These are phyloP conservation scores for Drosophila emarginata DNA, from an alignment of 2,888 invertebrate species.

Conservation along the genomic window DNA sequence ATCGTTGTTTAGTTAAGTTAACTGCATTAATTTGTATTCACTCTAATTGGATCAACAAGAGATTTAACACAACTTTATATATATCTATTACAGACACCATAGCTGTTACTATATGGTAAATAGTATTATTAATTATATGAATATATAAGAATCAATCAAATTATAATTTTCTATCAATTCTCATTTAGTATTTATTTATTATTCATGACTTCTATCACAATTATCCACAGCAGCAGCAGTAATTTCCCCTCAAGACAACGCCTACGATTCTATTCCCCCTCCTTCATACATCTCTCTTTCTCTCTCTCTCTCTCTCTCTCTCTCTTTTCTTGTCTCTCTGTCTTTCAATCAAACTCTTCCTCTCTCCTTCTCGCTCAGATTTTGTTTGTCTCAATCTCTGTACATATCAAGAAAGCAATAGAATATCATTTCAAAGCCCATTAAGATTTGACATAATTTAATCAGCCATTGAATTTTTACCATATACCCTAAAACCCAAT, in stretches of 20 bases:
- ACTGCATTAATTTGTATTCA: too few species aligned
- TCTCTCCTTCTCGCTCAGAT: constrained; percentile 2
- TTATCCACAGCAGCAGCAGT: neutral
- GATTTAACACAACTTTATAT: too few species aligned
- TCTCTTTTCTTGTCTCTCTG: neutral
- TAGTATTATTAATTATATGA: too few species aligned
- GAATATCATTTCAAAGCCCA: constrained; percentile 68
- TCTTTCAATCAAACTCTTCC: neutral
- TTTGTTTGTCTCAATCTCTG: constrained; percentile 11
- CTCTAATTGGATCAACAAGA: too few species aligned
- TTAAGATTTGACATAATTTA: constrained; percentile 77
- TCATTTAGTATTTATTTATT: neutral
- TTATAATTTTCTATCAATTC: neutral
- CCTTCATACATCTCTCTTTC: too few species aligned
- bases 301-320: neutral
- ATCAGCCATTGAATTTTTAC: constrained; percentile 58
- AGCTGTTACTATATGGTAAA: too few species aligned
- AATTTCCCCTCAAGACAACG: neutral
- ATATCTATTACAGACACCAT: too few species aligned
- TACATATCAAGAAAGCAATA: constrained; percentile 38
- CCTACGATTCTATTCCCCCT: neutral
- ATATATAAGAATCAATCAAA: neutral
- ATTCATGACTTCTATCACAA: neutral
- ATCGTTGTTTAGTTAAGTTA: too few species aligned
- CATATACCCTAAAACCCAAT: constrained; percentile 14